Base-by-base conservation (phyloP, 1,140 invertebrate genomes). In the Drosophila sulfurigaster region DNA sequence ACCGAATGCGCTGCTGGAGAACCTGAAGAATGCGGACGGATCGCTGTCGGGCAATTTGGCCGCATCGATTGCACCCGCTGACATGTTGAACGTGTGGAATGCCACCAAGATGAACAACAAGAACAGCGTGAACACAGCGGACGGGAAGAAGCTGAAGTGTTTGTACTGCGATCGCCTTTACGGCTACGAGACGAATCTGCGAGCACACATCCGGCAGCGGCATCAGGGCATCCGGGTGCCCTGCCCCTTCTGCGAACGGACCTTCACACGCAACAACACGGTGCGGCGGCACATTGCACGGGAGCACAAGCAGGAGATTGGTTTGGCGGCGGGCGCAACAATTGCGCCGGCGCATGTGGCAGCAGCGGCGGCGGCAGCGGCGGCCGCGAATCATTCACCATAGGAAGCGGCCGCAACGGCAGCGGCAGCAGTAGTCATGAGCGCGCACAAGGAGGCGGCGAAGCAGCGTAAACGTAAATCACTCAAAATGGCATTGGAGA, bases 241-340 rank as follows among this genome's bases (percentile, higher is more conserved):
- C 3, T 97, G 97, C 92, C 97, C 97, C 20, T 97, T 96, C 93
- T 98, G 97, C 93, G 94, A 96, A 82, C 95, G 97, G 62, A 98
- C 97, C n/a, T 98, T 98, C 93, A 98, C 97, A 63, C 95, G 97
- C 75, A 98, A 98, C 94, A 98, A 98, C 94, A 98, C 97, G 25
- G 97, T 97, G 78, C 94, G 97, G 35, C 95, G 97, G 52, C 97
- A 98, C 89, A 97, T 97, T 82, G 96, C 96, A 1, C 95, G 97
- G 25, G 97, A 98, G 93, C 97, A 98, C 83, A 97, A 97, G 93
- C 94, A 95, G 81, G 96, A 96, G 91, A 93, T 95, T 48, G 95
- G 94, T 78, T 91, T 96, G 81, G 95, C 95, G 77, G 91, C 94
- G 94, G 90, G 93, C 93, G 80, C 94, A 93, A 81, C 93, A 79